A percentile compares a stretch with the other conserved stretches of the same genome.
These are phyloP conservation scores for Epinotia demarniana DNA, from an alignment of 2,888 invertebrate genomes.

Conservation along the genomic window DNA sequence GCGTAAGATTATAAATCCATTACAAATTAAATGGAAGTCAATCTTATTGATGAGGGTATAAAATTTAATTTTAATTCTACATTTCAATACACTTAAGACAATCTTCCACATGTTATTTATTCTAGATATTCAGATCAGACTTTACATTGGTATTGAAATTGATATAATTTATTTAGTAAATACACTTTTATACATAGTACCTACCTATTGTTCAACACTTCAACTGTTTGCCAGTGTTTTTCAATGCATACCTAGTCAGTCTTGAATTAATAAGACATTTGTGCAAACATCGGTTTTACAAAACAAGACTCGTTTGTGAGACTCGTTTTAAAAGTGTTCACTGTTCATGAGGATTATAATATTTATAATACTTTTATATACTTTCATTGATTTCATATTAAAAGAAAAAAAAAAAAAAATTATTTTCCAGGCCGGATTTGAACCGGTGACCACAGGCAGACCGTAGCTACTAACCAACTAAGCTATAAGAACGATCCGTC, in stretches of 20 bases:
- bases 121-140: neutral
- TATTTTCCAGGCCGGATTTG: too few relatives aligned
- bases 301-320: neutral
- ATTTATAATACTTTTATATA: too few relatives aligned
- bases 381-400: too few relatives aligned
- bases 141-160: neutral
- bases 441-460: too few relatives aligned
- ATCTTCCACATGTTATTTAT: neutral
- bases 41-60: neutral
- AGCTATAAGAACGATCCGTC: too few relatives aligned
- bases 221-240: neutral
- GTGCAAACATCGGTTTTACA: conserved; percentile 2
- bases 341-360: too few relatives aligned
- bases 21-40: neutral
- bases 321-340: too few relatives aligned
- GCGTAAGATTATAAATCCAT: neutral
- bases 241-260: too few relatives aligned
- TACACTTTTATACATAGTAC: too few relatives aligned
- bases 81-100: neutral
- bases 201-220: neutral
- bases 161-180: neutral
- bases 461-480: too few relatives aligned
- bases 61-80: neutral
- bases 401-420: too few relatives aligned
- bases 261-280: conserved; percentile 5